A percentile compares a stretch with the other conserved stretches of the same genome.
Conservation (phyloP, 2,888 invertebrate species). For the Cyclophora albipunctata region DNA sequence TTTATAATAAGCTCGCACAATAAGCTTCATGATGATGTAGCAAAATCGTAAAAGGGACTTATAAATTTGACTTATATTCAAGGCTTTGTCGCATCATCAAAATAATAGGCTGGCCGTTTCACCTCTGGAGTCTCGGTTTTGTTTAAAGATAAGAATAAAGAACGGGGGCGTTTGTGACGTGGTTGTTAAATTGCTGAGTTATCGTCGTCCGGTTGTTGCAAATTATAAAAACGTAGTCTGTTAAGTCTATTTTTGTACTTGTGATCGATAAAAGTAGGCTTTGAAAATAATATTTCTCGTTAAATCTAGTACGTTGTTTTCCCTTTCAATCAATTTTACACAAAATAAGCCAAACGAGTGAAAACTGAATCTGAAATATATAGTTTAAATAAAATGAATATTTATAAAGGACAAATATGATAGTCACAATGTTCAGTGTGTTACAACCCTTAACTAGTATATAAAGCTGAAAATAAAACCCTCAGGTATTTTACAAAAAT, state of each 20-base stretch:
- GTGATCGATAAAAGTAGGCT: not conserved
- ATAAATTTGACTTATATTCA: slow-evolving; percentile 43
- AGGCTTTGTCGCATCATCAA: slow-evolving; percentile 53
- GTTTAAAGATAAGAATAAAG: slow-evolving; percentile 41
- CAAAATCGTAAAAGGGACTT: slow-evolving; percentile 31
- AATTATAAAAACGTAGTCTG: slow-evolving; percentile 1
- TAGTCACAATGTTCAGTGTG: too few species aligned
- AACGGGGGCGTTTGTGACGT: slow-evolving; percentile 25
- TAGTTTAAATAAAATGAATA: too few species aligned
- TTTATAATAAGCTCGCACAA: slow-evolving; percentile 15
- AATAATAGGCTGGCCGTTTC: slow-evolving; percentile 51
- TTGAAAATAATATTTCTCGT: too few species aligned
- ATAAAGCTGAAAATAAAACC: too few species aligned
- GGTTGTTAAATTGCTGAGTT: slow-evolving; percentile 27
- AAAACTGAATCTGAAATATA: too few species aligned
- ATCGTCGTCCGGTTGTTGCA: slow-evolving; percentile 10
- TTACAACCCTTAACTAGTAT: too few species aligned
- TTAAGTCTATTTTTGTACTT: not conserved
- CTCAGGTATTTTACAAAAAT: too few species aligned
- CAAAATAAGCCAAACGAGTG: too few species aligned
- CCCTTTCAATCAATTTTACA: too few species aligned
- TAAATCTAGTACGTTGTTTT: too few species aligned
- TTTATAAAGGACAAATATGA: too few species aligned
- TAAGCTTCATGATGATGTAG: slow-evolving; percentile 26
- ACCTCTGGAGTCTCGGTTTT: slow-evolving; percentile 40